A percentile compares a stretch with the other conserved stretches of the same genome.
Conservation (phyloP, 2,113 vertebrate genomes). For the Perognathus longimembris region DNA sequence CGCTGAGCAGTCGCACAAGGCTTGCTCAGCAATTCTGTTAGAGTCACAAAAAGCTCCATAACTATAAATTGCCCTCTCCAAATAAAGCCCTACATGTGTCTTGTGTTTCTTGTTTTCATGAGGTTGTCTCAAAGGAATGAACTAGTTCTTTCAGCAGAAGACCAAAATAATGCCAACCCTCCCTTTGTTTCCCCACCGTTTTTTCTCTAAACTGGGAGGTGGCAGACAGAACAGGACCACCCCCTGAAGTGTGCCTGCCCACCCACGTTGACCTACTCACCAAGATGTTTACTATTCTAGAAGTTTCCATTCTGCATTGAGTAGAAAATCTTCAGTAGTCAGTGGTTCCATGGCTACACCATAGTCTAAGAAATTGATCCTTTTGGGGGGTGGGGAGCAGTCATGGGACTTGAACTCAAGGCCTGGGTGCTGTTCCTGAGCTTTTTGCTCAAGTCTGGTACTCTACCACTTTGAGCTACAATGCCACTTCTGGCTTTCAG, state of each 20-base stretch:
- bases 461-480: too few species aligned
- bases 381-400: background rate
- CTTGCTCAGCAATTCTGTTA: background rate
- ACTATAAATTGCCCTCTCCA: background rate
- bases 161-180: too few species aligned
- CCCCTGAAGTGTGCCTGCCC: background rate
- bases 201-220: too few species aligned
- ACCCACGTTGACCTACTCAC: background rate
- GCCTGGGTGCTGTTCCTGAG: too few species aligned
- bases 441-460: too few species aligned
- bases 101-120: background rate
- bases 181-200: too few species aligned
- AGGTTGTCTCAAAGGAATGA: background rate
- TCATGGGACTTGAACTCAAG: too few species aligned
- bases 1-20: background rate
- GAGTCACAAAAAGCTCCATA: background rate
- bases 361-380: background rate
- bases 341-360: too few species aligned
- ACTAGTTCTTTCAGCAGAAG: too few species aligned
- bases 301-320: background rate
- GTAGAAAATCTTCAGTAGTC: background rate
- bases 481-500: too few species aligned
- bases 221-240: too few species aligned
- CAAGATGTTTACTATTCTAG: background rate
- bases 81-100: background rate